phyloP scores from a whole-genome alignment of 2,888 invertebrate species.

The Brenthis ino region DNA sequence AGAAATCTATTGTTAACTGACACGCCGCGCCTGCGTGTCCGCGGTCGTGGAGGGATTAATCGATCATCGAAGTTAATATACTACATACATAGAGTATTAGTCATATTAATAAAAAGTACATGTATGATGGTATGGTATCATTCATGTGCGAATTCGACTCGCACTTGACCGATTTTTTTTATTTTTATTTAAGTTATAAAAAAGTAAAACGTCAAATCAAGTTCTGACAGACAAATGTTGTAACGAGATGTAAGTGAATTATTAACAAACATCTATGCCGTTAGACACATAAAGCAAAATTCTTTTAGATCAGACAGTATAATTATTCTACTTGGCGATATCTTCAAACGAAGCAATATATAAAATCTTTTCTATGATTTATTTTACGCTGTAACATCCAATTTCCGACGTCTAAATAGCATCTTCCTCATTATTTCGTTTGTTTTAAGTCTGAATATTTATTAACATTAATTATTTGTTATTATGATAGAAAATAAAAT shows the following conservation, averaged over 20 bases:
- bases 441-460: neutral
- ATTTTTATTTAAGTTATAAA: too few relatives aligned
- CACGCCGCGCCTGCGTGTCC: too few relatives aligned
- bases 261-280: neutral
- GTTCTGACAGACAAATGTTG: neutral
- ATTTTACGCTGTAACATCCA: constrained; percentile 3
- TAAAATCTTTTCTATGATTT: constrained; percentile 18
- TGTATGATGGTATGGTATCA: too few relatives aligned
- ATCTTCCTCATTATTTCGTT: constrained; percentile 7
- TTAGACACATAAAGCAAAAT: constrained; percentile 4
- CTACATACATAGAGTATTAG: too few relatives aligned
- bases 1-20: too few relatives aligned
- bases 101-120: too few relatives aligned
- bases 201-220: too few relatives aligned
- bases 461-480: neutral
- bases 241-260: neutral
- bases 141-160: too few relatives aligned
- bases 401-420: constrained; percentile 7
- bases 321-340: constrained; percentile 19
- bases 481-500: neutral
- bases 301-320: constrained; percentile 9
- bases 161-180: too few relatives aligned
- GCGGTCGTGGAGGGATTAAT: too few relatives aligned
- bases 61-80: too few relatives aligned
- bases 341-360: constrained; percentile 22